Conservation (phyloP, 2,888 invertebrate genomes). For the Abrostola triplasia region DNA sequence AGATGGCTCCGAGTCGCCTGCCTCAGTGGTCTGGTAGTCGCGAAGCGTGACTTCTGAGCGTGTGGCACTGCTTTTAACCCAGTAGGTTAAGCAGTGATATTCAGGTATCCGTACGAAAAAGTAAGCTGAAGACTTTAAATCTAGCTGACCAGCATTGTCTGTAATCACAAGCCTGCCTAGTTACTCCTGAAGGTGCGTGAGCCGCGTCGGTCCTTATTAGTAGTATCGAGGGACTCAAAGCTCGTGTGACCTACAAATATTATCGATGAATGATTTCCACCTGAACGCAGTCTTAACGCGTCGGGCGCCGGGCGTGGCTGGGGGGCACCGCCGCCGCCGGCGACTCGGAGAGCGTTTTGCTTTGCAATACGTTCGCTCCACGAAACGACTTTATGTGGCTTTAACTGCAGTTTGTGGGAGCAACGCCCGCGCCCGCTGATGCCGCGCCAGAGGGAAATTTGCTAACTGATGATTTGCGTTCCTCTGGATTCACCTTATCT, state of each 20-base stretch:
- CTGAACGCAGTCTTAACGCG: not conserved
- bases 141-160: too few species aligned
- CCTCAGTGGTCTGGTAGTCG: too few species aligned
- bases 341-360: not conserved
- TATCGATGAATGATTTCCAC: not conserved
- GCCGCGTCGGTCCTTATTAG: too few species aligned
- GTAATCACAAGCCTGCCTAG: too few species aligned
- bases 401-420: constrained; percentile 13
- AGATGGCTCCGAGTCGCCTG: too few species aligned
- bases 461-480: not conserved
- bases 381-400: constrained; percentile 13
- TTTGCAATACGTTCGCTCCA: constrained; percentile 13
- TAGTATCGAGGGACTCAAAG: not conserved
- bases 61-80: too few species aligned
- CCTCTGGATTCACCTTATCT: not conserved
- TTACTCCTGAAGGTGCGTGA: too few species aligned
- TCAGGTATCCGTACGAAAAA: too few species aligned
- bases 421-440: not conserved
- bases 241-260: not conserved
- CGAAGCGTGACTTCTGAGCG: too few species aligned
- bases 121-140: too few species aligned
- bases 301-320: not conserved
- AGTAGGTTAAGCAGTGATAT: too few species aligned
- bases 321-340: not conserved
- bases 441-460: not conserved